Evolutionary conservation across 2,797 vertebrate genomes (phyloP).

Genomic region (Chiloscyllium punctatum): DNA sequence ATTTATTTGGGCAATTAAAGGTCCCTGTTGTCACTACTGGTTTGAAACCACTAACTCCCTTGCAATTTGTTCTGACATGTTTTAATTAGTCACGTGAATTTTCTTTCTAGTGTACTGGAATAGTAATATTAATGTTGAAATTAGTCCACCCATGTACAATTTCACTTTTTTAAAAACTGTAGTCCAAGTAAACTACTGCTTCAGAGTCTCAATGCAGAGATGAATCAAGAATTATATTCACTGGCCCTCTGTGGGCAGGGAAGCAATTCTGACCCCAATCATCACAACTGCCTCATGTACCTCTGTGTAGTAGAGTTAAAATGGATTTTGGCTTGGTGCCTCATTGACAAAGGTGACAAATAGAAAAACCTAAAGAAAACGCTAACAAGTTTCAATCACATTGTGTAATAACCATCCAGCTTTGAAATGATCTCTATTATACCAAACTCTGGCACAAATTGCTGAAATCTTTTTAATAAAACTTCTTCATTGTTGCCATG

Average conservation of each 20-base stretch:
- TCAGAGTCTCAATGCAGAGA: not conserved
- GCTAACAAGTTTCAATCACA: too few relatives aligned
- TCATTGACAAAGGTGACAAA: not conserved
- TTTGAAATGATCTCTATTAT: not conserved
- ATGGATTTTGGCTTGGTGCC: too few relatives aligned
- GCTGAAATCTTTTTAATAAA: not conserved
- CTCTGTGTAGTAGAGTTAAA: not conserved
- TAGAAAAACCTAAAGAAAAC: not conserved
- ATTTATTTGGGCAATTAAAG: too few relatives aligned
- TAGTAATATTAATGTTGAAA: not conserved
- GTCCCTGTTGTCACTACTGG: too few relatives aligned
- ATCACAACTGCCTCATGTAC: not conserved
- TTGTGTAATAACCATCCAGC: not conserved
- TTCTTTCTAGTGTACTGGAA: too few relatives aligned
- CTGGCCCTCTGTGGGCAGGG: not conserved
- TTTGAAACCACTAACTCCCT: too few relatives aligned
- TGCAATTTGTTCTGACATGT: too few relatives aligned
- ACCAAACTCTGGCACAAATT: not conserved
- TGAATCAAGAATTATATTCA: not conserved
- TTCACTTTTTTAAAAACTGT: too few relatives aligned
- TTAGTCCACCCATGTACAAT: not conserved
- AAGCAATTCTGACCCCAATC: not conserved
- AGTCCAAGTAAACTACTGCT: not conserved
- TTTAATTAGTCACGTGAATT: too few relatives aligned
- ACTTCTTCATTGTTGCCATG: not conserved